A percentile compares a stretch with the other conserved stretches of the same genome.
phyloP scores from a whole-genome alignment of 2,797 vertebrate species.

The Heteromormyrus szaboi region DNA sequence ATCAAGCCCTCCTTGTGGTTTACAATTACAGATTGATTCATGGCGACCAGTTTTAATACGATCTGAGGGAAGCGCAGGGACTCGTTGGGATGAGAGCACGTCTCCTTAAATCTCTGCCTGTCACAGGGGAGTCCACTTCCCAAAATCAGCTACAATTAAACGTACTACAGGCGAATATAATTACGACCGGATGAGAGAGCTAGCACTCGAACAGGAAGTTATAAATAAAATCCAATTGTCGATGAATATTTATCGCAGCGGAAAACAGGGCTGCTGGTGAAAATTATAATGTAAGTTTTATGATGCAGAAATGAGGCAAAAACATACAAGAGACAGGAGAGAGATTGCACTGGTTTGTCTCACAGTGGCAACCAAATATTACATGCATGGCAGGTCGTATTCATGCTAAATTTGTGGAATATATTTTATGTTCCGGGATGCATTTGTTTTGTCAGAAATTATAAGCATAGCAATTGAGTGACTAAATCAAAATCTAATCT shows the following conservation, averaged over 20 bases:
- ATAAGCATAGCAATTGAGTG: not conserved
- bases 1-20: not conserved
- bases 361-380: not conserved
- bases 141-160: slow-evolving; percentile 2
- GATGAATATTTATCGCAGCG: slow-evolving; percentile 11
- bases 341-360: not conserved
- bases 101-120: not conserved
- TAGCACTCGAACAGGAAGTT: not conserved
- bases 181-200: not conserved
- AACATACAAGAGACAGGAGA: not conserved
- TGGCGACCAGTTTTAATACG: not conserved
- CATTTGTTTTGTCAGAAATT: not conserved
- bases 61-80: not conserved
- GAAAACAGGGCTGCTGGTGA: not conserved
- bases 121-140: not conserved
- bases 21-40: slow-evolving; percentile 19
- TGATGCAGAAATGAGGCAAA: not conserved
- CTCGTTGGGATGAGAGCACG: not conserved
- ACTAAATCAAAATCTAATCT: not conserved
- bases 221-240: slow-evolving; percentile 19
- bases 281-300: not conserved
- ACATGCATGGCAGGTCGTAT: not conserved
- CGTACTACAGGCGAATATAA: not conserved
- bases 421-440: not conserved
- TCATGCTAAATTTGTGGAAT: not conserved